Percentiles rank a stretch among this genome's conserved stretches.
phyloP scores from a whole-genome alignment of 2,797 vertebrate species.

The Tapirus indicus region DNA sequence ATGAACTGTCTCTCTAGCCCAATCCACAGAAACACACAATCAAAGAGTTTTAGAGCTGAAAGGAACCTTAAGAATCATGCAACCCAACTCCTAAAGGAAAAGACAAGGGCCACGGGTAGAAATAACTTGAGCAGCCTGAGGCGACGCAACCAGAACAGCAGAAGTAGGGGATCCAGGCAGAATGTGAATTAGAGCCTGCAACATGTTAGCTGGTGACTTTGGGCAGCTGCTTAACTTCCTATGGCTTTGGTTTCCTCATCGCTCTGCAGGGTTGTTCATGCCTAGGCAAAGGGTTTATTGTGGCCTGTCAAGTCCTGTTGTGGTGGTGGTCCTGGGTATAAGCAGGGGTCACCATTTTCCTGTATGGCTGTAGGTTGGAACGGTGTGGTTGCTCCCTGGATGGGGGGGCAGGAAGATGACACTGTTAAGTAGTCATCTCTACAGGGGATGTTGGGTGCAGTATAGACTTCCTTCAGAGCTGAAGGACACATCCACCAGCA shows the following conservation, averaged over 20 bases:
- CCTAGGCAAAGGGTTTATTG: not conserved
- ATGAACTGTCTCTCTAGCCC: not conserved
- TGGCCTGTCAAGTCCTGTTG: not conserved
- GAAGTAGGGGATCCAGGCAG: not conserved
- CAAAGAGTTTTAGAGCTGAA: not conserved
- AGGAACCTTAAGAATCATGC: not conserved
- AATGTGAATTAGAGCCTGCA: not conserved
- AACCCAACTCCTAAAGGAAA: not conserved
- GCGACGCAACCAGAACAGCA: not conserved
- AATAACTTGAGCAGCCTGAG: too few species aligned
- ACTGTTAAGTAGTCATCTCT: not conserved
- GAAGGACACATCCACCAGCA: not conserved
- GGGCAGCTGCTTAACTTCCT: not conserved
- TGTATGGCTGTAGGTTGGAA: not conserved
- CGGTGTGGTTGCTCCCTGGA: not conserved
- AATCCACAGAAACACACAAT: not conserved
- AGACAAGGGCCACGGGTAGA: not conserved
- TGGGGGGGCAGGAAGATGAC: not conserved
- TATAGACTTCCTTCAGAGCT: not conserved
- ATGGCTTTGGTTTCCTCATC: not conserved
- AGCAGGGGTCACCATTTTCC: not conserved
- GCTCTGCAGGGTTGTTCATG: not conserved
- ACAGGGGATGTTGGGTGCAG: too few species aligned
- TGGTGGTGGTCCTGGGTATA: not conserved
- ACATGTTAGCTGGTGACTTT: accelerated